phyloP scores from a whole-genome alignment of 1,140 invertebrate genomes.

The Paracyclopina nana region DNA sequence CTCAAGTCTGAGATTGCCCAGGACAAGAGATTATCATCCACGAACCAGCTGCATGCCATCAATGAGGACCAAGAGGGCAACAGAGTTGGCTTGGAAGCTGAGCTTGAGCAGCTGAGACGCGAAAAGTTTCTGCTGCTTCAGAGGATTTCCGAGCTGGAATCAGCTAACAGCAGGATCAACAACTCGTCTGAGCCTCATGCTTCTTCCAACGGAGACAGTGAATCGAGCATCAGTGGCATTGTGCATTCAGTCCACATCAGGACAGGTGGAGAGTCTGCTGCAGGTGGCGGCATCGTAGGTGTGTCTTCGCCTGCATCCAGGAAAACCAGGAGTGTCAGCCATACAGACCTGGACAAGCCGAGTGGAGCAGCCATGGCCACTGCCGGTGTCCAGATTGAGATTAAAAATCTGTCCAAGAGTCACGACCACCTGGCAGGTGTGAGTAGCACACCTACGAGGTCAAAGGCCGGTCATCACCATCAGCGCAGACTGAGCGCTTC shows the following conservation, averaged over 20 bases:
- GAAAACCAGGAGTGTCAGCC: no score
- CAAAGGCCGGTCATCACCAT: no score
- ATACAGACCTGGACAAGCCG: no score
- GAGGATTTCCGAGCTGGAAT: neutral
- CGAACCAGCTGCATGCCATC: neutral
- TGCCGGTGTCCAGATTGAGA: no score
- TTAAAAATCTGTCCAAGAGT: no score
- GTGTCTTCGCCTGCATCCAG: no score
- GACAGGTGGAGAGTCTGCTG: neutral
- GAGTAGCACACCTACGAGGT: no score
- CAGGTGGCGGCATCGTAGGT: no score
- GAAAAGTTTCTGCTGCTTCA: neutral
- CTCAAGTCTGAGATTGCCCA: neutral
- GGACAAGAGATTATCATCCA: neutral
- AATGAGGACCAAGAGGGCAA: neutral
- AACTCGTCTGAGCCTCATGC: neutral
- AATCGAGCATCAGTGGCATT: slow-evolving; percentile 1
- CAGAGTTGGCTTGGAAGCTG: neutral
- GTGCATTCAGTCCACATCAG: slow-evolving; percentile 1
- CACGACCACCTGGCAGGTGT: no score
- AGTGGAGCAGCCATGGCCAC: no score
- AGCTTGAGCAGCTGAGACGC: slow-evolving; percentile 1
- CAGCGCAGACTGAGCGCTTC: no score
- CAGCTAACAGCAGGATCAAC: neutral
- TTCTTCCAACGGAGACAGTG: slow-evolving; percentile 2